Percentiles rank a stretch among this genome's conserved stretches.
phyloP scores from a whole-genome alignment of 2,888 invertebrate species.

The Patella depressa region DNA sequence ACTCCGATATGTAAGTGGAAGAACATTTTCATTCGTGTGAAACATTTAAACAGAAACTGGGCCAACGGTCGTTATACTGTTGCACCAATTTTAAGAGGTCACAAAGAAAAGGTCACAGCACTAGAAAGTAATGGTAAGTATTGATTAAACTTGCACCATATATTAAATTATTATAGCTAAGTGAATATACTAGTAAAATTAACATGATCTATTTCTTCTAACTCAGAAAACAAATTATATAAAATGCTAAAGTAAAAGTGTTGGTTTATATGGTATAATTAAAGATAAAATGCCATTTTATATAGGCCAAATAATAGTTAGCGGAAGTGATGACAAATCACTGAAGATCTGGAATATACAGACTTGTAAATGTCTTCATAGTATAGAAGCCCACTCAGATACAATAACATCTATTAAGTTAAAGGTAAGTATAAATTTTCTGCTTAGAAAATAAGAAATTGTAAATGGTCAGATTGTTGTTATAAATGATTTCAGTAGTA shows the following conservation, averaged over 20 bases:
- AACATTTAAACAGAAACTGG: constrained; percentile 64
- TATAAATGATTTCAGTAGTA: too few species aligned
- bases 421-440: constrained; percentile 40
- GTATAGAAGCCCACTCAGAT: constrained; percentile 54
- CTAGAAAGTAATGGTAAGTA: constrained; percentile 62
- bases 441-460: too few species aligned
- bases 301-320: constrained; percentile 52
- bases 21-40: constrained; percentile 57
- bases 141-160: too few species aligned
- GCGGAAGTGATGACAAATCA: constrained; percentile 58
- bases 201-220: too few species aligned
- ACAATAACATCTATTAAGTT: constrained; percentile 56
- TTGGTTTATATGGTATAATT: too few species aligned
- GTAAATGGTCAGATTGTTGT: too few species aligned
- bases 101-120: constrained; percentile 62
- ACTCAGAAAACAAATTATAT: too few species aligned
- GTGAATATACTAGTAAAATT: too few species aligned
- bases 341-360: constrained; percentile 57
- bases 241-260: too few species aligned
- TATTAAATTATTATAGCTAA: too few species aligned
- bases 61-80: constrained; percentile 59
- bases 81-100: constrained; percentile 57
- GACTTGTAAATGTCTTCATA: constrained; percentile 45
- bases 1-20: constrained; percentile 65
- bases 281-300: constrained; percentile 1